phyloP scores from a whole-genome alignment of 2,888 invertebrate genomes.

The Anarsia innoxiella region DNA sequence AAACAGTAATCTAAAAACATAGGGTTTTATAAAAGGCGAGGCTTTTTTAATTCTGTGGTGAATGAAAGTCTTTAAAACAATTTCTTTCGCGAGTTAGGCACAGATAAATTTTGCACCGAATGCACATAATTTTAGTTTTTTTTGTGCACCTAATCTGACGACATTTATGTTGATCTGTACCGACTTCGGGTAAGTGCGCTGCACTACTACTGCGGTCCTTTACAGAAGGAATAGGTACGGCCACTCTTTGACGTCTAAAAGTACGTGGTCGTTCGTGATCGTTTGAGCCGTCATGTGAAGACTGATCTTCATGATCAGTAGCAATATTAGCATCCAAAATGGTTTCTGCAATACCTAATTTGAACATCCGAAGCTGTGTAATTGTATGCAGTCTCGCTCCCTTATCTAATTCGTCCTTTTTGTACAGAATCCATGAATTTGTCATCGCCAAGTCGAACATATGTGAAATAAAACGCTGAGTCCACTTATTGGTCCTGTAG shows the following conservation, averaged over 20 bases:
- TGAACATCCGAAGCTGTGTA: background rate
- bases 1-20: too few relatives aligned
- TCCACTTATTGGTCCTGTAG: slow-evolving; percentile 8
- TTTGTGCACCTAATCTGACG: background rate
- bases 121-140: slow-evolving; percentile 1
- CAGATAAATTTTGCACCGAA: background rate
- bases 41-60: too few relatives aligned
- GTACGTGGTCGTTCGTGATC: background rate
- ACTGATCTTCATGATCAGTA: background rate
- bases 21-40: too few relatives aligned
- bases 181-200: background rate
- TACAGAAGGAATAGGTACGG: background rate
- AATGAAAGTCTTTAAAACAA: too few relatives aligned
- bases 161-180: background rate
- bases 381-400: background rate
- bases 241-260: background rate
- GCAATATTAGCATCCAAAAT: background rate
- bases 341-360: background rate
- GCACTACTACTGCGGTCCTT: background rate
- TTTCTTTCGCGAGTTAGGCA: too few relatives aligned
- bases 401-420: background rate
- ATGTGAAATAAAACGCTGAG: slow-evolving; percentile 9
- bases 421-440: slow-evolving; percentile 7
- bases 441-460: slow-evolving; percentile 7
- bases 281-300: background rate